Conservation (phyloP, 2,113 vertebrate species). For the Charina bottae region DNA sequence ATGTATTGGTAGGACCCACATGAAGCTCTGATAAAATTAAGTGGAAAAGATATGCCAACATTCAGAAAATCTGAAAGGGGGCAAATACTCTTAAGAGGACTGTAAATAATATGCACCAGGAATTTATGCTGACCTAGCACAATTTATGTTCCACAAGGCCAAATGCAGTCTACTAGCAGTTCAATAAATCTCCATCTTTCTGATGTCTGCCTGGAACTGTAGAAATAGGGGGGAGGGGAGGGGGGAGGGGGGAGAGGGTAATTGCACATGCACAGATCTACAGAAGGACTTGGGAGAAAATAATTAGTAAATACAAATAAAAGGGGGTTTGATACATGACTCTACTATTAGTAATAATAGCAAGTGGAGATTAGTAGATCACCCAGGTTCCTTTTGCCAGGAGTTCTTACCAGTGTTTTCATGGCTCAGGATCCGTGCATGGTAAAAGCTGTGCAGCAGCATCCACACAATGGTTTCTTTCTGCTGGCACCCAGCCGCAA, state of each 20-base stretch:
- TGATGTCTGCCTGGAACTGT: background rate
- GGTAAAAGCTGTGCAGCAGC: constrained; percentile 85
- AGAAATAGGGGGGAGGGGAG: background rate
- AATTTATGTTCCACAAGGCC: background rate
- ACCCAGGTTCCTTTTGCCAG: background rate
- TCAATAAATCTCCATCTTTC: background rate
- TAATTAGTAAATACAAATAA: background rate
- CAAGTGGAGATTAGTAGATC: background rate
- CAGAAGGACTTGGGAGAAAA: too few species aligned
- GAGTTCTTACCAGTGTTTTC: constrained; percentile 83
- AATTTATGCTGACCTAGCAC: background rate
- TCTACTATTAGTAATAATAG: background rate
- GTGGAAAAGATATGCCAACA: background rate
- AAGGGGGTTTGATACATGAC: background rate
- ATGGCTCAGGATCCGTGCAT: constrained; percentile 80
- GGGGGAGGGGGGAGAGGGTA: too few species aligned
- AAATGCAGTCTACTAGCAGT: background rate
- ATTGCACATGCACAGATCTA: too few species aligned
- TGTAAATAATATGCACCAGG: background rate
- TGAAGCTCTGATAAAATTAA: background rate
- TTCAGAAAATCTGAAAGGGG: background rate
- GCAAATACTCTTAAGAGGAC: background rate
- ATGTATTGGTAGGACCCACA: background rate
- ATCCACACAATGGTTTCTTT: constrained; percentile 81
- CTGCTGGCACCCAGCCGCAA: constrained; percentile 66